Conservation (phyloP, 2,888 invertebrate species). For the Sarcophaga rosellei region DNA sequence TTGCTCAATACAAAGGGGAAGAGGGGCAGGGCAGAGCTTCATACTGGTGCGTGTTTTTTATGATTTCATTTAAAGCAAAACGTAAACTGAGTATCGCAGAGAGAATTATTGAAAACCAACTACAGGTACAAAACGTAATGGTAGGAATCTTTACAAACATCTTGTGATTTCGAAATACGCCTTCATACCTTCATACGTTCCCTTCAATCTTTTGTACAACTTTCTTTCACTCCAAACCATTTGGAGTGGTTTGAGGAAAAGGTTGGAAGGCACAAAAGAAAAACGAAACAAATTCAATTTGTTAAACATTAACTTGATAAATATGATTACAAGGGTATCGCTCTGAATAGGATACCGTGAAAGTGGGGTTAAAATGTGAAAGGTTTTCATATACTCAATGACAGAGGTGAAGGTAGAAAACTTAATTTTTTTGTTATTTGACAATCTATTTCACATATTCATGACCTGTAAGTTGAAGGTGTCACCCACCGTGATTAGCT, state of each 20-base stretch:
- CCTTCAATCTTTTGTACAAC: neutral
- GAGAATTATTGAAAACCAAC: neutral
- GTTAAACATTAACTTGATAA: constrained; percentile 22
- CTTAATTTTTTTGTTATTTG: too few relatives aligned
- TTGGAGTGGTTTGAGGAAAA: neutral
- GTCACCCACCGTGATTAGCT: too few relatives aligned
- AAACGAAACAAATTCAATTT: constrained; percentile 36
- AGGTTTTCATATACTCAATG: neutral
- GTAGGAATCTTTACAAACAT: neutral
- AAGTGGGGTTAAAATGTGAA: neutral
- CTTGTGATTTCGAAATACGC: neutral
- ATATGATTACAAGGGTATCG: neutral
- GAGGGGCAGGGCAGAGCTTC: too few relatives aligned
- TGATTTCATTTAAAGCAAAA: constrained; percentile 43
- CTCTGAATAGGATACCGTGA: neutral
- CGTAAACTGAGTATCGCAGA: neutral
- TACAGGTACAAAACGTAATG: neutral
- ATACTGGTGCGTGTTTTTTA: neutral
- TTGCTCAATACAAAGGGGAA: too few relatives aligned
- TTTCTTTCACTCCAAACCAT: neutral
- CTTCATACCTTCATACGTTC: neutral
- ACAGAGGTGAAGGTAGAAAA: too few relatives aligned
- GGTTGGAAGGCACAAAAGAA: constrained; percentile 10
- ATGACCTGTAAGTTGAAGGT: too few relatives aligned
- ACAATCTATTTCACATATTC: too few relatives aligned